Percentiles rank a stretch among this genome's conserved stretches.
phyloP scores from a whole-genome alignment of 2,888 invertebrate genomes.

The Sialis fuliginosa region DNA sequence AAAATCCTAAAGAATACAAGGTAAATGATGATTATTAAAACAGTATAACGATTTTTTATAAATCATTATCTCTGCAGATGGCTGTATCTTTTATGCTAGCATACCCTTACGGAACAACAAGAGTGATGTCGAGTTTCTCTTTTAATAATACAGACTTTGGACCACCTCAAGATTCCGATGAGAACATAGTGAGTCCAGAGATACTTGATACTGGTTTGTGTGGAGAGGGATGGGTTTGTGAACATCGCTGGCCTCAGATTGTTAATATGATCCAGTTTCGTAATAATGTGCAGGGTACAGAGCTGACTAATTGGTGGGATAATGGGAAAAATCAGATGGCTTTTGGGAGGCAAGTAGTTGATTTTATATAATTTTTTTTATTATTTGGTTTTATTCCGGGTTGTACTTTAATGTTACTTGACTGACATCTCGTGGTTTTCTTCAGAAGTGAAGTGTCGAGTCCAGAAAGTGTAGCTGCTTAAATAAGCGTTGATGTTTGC shows the following conservation, averaged over 20 bases:
- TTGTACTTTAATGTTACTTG: too few relatives aligned
- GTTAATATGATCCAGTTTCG: slow-evolving; percentile 62
- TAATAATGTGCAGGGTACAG: slow-evolving; percentile 41
- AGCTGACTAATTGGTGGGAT: slow-evolving; percentile 58
- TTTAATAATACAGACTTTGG: slow-evolving; percentile 47
- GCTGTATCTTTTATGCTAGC: slow-evolving; percentile 80
- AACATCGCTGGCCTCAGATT: slow-evolving; percentile 72
- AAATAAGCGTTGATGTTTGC: too few relatives aligned
- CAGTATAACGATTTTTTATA: neutral
- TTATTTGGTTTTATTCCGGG: too few relatives aligned
- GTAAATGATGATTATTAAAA: slow-evolving; percentile 16
- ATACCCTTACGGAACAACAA: slow-evolving; percentile 60
- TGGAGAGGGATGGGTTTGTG: slow-evolving; percentile 62
- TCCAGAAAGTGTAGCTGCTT: too few relatives aligned
- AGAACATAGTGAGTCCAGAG: slow-evolving; percentile 43
- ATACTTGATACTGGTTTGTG: slow-evolving; percentile 48
- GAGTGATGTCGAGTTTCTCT: slow-evolving; percentile 71
- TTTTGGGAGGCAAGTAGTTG: slow-evolving; percentile 25
- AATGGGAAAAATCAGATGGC: slow-evolving; percentile 68
- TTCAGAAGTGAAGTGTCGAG: too few relatives aligned
- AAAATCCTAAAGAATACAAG: slow-evolving; percentile 46
- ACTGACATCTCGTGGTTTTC: too few relatives aligned
- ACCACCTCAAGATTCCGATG: slow-evolving; percentile 45
- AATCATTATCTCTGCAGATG: slow-evolving; percentile 19
- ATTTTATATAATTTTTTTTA: too few relatives aligned